Evolutionary conservation across 1,140 invertebrate genomes (phyloP).

Genomic region (Phthorimaea operculella): DNA sequence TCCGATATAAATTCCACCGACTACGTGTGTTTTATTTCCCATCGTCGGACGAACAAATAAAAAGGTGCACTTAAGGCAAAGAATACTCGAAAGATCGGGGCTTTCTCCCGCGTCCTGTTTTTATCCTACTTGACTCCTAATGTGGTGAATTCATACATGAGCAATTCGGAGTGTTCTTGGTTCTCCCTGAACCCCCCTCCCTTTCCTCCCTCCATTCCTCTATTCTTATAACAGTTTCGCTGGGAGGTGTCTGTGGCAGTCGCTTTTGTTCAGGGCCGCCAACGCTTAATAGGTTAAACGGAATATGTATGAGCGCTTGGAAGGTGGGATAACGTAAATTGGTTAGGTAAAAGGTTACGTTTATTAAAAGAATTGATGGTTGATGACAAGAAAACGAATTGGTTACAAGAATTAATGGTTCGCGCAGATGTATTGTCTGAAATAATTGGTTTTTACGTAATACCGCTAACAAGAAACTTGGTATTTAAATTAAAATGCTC

Average conservation of each 20-base stretch:
- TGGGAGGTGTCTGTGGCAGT: constrained; percentile 24
- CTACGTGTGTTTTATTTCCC: constrained; percentile 23
- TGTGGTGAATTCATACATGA: constrained; percentile 71
- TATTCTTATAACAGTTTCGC: constrained; percentile 33
- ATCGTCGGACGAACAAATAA: constrained; percentile 35
- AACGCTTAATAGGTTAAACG: constrained; percentile 1
- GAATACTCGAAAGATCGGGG: constrained; percentile 62
- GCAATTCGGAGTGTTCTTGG: constrained; percentile 58
- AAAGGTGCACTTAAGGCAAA: constrained; percentile 36
- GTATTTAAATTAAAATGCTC: too few relatives aligned
- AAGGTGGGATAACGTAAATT: background rate
- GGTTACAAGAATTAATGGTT: too few relatives aligned
- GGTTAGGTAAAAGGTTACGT: background rate
- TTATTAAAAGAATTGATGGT: too few relatives aligned
- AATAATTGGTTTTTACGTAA: too few relatives aligned
- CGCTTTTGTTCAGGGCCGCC: constrained; percentile 15
- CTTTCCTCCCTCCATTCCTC: too few relatives aligned
- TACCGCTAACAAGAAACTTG: too few relatives aligned
- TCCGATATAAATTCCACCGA: background rate
- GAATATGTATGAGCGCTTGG: constrained; percentile 2
- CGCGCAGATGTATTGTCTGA: too few relatives aligned
- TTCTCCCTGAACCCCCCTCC: constrained; percentile 24
- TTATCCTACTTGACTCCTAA: constrained; percentile 70
- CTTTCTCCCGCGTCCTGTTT: constrained; percentile 61
- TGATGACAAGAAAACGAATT: too few relatives aligned